phyloP scores from a whole-genome alignment of 1,140 invertebrate genomes.

The Ooceraea biroi region DNA sequence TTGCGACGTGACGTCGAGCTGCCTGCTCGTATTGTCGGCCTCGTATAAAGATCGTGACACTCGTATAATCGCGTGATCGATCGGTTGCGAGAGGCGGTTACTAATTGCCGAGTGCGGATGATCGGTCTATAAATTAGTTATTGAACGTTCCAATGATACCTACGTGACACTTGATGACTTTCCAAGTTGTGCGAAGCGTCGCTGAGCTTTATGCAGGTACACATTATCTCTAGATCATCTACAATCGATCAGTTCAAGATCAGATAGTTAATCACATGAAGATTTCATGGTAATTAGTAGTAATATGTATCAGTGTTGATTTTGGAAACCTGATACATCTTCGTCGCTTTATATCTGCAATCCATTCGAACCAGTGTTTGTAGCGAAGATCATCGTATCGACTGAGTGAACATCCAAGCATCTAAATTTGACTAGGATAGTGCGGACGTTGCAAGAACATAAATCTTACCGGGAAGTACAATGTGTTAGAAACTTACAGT shows the following conservation, averaged over 20 bases:
- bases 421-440: not conserved
- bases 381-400: not conserved
- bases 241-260: slow-evolving; percentile 11
- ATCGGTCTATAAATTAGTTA: not conserved
- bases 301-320: slow-evolving; percentile 24
- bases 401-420: not conserved
- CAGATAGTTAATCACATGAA: slow-evolving; percentile 32
- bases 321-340: not conserved
- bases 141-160: slow-evolving; percentile 2
- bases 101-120: slow-evolving; percentile 21
- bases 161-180: not conserved
- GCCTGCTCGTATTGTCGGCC: slow-evolving; percentile 66
- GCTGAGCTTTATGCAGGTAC: not conserved
- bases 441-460: slow-evolving; percentile 3
- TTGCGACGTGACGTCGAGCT: slow-evolving; percentile 75
- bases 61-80: slow-evolving; percentile 27
- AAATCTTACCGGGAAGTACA: slow-evolving; percentile 6
- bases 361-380: slow-evolving; percentile 1
- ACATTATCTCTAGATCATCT: not conserved
- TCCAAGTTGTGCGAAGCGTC: not conserved
- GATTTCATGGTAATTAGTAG: not conserved
- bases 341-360: not conserved
- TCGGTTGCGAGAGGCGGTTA: slow-evolving; percentile 48
- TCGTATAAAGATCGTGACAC: slow-evolving; percentile 29
- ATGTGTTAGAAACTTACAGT: slow-evolving; percentile 48